phyloP scores from a whole-genome alignment of 2,888 invertebrate genomes.

The Epinotia nisella region DNA sequence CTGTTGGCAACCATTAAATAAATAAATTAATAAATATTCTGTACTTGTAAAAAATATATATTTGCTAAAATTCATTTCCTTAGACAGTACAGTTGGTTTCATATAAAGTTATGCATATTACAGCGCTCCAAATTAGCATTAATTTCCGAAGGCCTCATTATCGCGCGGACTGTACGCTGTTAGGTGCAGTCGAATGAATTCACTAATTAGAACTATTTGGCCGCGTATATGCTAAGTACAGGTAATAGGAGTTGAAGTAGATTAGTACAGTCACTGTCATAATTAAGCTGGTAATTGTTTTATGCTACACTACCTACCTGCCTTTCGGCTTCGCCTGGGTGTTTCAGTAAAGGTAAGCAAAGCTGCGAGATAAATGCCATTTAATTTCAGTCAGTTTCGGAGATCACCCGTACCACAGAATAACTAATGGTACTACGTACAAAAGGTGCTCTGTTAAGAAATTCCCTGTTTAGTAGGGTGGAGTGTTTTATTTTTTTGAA shows the following conservation, averaged over 20 bases:
- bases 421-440: too few species aligned
- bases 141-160: constrained; percentile 19
- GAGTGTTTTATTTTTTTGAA: too few species aligned
- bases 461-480: too few species aligned
- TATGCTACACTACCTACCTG: too few species aligned
- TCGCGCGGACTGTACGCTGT: constrained; percentile 19
- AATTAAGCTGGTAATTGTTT: not conserved
- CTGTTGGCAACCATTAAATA: too few species aligned
- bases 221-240: not conserved
- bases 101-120: constrained; percentile 6
- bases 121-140: constrained; percentile 8
- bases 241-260: not conserved
- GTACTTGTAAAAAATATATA: not conserved
- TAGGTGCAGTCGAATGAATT: constrained; percentile 17
- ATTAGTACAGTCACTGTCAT: not conserved
- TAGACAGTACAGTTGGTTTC: not conserved
- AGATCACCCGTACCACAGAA: too few species aligned
- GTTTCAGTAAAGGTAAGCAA: too few species aligned
- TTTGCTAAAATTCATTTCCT: not conserved
- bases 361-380: too few species aligned
- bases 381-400: too few species aligned
- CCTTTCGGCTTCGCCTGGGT: too few species aligned
- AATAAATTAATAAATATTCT: too few species aligned
- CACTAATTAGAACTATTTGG: constrained; percentile 26
- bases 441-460: too few species aligned